These are phyloP conservation scores for Heliconius hewitsoni DNA, from an alignment of 1,140 invertebrate species.

Conservation along the genomic window DNA sequence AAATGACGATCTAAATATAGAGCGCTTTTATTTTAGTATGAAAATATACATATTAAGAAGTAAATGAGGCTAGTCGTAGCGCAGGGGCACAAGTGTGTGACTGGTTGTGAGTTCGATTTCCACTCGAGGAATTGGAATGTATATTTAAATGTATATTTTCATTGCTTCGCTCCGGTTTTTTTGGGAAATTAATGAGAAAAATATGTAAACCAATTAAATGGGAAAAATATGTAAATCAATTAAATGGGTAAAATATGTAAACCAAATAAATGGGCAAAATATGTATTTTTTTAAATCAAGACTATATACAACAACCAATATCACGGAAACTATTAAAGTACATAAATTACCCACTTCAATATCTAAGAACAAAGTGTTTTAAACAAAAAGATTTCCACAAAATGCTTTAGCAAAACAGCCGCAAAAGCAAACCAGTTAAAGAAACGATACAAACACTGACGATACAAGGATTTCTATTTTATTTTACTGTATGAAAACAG, in stretches of 20 bases:
- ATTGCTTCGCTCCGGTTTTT: too few species aligned
- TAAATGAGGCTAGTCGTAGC: background rate
- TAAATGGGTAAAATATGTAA: too few species aligned
- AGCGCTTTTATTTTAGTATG: background rate
- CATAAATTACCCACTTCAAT: background rate
- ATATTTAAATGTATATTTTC: too few species aligned
- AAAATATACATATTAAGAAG: background rate
- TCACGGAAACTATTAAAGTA: background rate
- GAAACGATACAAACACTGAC: constrained; percentile 29
- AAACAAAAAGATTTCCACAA: background rate
- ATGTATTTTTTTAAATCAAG: too few species aligned
- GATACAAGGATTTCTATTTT: constrained; percentile 39
- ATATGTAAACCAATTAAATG: too few species aligned
- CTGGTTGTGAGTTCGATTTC: too few species aligned
- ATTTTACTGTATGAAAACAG: constrained; percentile 46
- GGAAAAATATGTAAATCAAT: too few species aligned
- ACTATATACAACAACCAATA: background rate
- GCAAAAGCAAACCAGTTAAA: constrained; percentile 24
- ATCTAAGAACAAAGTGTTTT: background rate
- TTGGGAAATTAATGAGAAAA: too few species aligned
- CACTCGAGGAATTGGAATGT: too few species aligned
- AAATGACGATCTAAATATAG: constrained; percentile 1
- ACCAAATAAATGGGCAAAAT: too few species aligned
- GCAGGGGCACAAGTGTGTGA: too few species aligned
- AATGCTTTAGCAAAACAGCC: constrained; percentile 11